Conservation (phyloP, 2,888 invertebrate species). For the Sesia apiformis region DNA sequence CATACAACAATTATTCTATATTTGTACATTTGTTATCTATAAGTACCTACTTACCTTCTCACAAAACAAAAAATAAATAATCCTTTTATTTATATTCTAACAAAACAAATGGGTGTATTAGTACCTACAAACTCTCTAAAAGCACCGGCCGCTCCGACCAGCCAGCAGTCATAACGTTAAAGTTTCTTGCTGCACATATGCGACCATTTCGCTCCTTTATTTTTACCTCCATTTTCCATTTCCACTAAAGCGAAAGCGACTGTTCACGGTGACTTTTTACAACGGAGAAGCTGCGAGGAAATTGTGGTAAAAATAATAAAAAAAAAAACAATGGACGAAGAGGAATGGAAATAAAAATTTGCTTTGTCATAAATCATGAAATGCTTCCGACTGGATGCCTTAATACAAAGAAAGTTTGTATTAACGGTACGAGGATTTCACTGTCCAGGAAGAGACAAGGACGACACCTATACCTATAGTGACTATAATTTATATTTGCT, state of each 20-base stretch:
- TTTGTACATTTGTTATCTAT: no score
- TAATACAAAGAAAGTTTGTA: conserved; percentile 64
- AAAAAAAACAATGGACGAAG: conserved; percentile 61
- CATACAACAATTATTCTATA: no score
- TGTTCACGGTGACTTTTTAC: conserved; percentile 61
- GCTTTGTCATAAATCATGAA: conserved; percentile 71
- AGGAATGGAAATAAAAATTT: conserved; percentile 70
- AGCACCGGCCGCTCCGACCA: conserved; percentile 7
- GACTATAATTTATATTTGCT: neutral
- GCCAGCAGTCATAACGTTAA: conserved; percentile 35
- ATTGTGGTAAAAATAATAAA: conserved; percentile 63
- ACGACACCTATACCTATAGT: conserved; percentile 9
- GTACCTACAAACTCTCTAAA: no score
- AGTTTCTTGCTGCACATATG: conserved; percentile 57
- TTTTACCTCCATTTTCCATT: conserved; percentile 60
- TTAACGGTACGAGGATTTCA: conserved; percentile 46
- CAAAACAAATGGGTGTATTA: no score
- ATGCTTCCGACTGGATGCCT: conserved; percentile 61
- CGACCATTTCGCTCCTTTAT: conserved; percentile 42
- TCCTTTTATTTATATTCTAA: no score
- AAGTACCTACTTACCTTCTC: no score
- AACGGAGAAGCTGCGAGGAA: conserved; percentile 54
- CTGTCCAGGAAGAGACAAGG: conserved; percentile 36
- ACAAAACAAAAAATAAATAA: no score
- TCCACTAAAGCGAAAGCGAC: conserved; percentile 63